Base-by-base conservation (phyloP, 2,113 vertebrate species). In the Apodemus sylvaticus region DNA sequence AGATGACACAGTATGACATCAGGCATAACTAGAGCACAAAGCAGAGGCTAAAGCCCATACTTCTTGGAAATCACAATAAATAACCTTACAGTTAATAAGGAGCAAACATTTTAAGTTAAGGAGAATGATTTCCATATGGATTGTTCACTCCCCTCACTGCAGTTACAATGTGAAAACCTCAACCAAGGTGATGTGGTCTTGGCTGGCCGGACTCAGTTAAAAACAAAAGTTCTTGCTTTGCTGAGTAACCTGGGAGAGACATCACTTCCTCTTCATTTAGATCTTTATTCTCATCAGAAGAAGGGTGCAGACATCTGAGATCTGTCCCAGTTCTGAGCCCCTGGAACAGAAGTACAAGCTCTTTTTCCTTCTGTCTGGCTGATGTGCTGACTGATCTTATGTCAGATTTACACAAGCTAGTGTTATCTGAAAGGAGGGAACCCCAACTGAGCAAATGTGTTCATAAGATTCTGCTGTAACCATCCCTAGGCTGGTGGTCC, bases 231-330 rank as follows among this genome's bases (percentile, higher is more conserved):
- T 64, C 70, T 93, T 78, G 66, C 62, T 58, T 48, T 55, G 36
- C 12, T 20, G 87, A 86, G 31, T 34, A 11, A 60, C 5, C 58
- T 70, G 4, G 29, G 3, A 11, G 92, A 92, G 62, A 26, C 20
- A 83, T 91, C 48, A 92, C 79, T 83, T 94, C 70, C 42, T 95
- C 62, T 96, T 86, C 48, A 77, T 81, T 93, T 55, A 45, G 26
- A 42, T 90, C 87, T 97, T 96, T 74, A 91, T 94, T 97, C 91
- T 95, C 42, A 90, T 95, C n/a, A 90, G 62, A 76, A 93, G 19
- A 90, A 26, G 73, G 89, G 20, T 81, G 19, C 60, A 34, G 24
- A 8, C 58, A 95, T 89, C 85, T 95, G 87, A 93, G 87, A 86
- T 71, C 48, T 66, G 48, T 53, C 91, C 66, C 60, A 77, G 10